Evolutionary conservation across 2,888 invertebrate species (phyloP).

Genomic region (Minunthozetes semirufus): DNA sequence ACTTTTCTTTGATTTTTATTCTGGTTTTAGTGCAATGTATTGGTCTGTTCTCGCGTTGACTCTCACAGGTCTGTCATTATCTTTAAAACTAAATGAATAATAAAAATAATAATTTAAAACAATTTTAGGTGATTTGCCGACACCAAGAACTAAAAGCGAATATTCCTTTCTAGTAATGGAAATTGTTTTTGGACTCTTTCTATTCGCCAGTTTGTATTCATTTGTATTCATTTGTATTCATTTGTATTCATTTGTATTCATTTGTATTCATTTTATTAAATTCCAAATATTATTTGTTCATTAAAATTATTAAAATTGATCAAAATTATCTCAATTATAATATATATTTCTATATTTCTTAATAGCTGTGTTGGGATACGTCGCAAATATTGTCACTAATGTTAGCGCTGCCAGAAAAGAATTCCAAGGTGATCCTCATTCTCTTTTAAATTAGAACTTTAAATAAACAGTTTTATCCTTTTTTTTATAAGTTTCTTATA

Average conservation of each 20-base stretch:
- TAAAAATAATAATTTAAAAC: neutral
- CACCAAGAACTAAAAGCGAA: constrained; percentile 86
- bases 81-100: neutral
- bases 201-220: constrained; percentile 64
- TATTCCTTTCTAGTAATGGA: constrained; percentile 92
- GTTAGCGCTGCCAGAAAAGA: constrained; percentile 95
- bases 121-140: constrained; percentile 60
- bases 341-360: too few species aligned
- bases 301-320: too few species aligned
- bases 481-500: too few species aligned
- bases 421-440: constrained; percentile 67
- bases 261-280: too few species aligned
- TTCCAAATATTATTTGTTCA: too few species aligned
- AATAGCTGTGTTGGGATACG: constrained; percentile 79
- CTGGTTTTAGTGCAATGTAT: constrained; percentile 71
- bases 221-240: neutral
- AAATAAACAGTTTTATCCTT: too few species aligned
- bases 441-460: too few species aligned
- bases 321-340: too few species aligned
- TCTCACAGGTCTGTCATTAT: constrained; percentile 63
- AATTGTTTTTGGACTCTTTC: constrained; percentile 82
- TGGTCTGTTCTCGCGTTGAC: constrained; percentile 95
- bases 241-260: neutral
- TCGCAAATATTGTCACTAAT: constrained; percentile 95
- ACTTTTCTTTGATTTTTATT: neutral